phyloP scores from a whole-genome alignment of 1,140 invertebrate genomes.

The Aleiodes sp. region DNA sequence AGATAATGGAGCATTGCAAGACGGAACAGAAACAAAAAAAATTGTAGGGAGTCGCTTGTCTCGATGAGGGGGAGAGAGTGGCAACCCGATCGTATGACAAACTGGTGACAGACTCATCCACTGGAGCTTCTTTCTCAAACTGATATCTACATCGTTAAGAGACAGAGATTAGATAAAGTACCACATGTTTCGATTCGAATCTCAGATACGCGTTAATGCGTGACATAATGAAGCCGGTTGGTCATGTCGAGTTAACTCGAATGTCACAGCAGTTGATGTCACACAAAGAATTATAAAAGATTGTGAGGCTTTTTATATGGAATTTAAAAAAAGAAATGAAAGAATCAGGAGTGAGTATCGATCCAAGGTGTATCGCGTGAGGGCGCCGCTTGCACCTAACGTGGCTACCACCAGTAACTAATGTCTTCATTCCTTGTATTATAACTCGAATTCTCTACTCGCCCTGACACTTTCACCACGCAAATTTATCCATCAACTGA shows the following conservation, averaged over 20 bases:
- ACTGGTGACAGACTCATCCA: not conserved
- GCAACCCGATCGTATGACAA: not conserved
- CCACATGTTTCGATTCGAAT: conserved; percentile 30
- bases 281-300: not conserved
- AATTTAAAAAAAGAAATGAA: conserved; percentile 12
- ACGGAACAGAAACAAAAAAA: not conserved
- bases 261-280: conserved; percentile 4
- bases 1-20: not conserved
- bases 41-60: not conserved
- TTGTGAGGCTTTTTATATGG: not conserved
- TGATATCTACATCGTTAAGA: conserved; percentile 1
- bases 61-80: not conserved
- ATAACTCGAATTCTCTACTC: not conserved
- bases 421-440: conserved; percentile 58
- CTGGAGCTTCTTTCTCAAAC: not conserved
- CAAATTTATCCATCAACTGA: not conserved
- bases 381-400: conserved; percentile 49
- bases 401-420: conserved; percentile 48
- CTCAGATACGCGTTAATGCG: conserved; percentile 28
- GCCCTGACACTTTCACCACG: not conserved
- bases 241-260: not conserved
- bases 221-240: conserved; percentile 30
- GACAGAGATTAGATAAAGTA: conserved; percentile 31
- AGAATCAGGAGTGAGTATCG: conserved; percentile 14
- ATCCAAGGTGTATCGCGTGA: conserved; percentile 51